Percentiles rank a stretch among this genome's conserved stretches.
These are phyloP conservation scores for Chelmon rostratus DNA, from an alignment of 2,797 vertebrate genomes.

Conservation along the genomic window DNA sequence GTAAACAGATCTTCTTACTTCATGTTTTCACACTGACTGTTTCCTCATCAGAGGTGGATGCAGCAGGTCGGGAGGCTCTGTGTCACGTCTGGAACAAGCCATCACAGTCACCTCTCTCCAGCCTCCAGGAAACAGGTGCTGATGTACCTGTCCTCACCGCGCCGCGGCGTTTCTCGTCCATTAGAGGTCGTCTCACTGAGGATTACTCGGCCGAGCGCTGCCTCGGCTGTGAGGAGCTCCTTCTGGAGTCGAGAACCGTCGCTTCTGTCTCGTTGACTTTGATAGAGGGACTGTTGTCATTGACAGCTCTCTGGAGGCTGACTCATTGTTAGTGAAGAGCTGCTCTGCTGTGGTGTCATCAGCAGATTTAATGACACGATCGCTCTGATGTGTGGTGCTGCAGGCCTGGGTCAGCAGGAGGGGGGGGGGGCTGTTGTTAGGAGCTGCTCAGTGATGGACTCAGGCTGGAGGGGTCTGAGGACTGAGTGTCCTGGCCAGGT, in stretches of 20 bases:
- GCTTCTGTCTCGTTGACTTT: constrained; percentile 20
- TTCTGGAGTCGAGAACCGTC: background rate
- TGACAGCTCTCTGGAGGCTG: constrained; percentile 15
- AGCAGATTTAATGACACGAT: constrained; percentile 17
- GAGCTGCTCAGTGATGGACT: background rate
- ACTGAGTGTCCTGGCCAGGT: too few species aligned
- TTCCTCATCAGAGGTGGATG: background rate
- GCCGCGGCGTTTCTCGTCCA: background rate
- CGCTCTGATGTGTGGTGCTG: constrained; percentile 15
- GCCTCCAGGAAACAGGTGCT: background rate
- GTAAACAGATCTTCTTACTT: background rate
- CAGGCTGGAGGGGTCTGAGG: background rate
- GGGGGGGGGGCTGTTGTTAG: background rate
- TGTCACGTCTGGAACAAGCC: background rate
- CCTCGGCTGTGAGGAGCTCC: constrained; percentile 13
- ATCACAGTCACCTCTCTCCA: background rate
- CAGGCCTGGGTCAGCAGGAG: background rate
- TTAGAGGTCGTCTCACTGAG: background rate
- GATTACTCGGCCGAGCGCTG: background rate
- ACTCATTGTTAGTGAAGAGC: constrained; percentile 32
- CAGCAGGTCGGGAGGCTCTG: background rate
- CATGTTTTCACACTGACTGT: background rate
- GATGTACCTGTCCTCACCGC: background rate
- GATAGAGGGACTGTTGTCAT: constrained; percentile 3
- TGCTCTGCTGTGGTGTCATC: constrained; percentile 7